A percentile compares a stretch with the other conserved stretches of the same genome.
Conservation (phyloP, 2,797 vertebrate genomes). For the Chaetophractus vellerosus region DNA sequence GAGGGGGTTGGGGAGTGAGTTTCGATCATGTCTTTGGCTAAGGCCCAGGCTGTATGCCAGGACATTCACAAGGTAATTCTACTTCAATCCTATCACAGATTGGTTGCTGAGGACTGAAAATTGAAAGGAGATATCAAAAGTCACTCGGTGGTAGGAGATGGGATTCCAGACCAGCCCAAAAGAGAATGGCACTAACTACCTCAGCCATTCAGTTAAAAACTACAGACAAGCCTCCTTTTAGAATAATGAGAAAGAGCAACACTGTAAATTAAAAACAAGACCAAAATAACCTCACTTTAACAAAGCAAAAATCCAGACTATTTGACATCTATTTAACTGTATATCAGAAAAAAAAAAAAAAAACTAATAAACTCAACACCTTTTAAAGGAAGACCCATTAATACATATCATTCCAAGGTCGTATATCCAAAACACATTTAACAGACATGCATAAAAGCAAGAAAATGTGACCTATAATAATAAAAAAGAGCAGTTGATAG, state of each 20-base stretch:
- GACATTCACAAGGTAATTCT: background rate
- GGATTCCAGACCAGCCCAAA: background rate
- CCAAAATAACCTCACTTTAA: too few relatives aligned
- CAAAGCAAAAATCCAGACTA: too few relatives aligned
- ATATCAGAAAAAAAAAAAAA: too few relatives aligned
- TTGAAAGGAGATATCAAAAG: background rate
- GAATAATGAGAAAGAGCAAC: background rate
- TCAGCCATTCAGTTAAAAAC: background rate
- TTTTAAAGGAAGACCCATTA: too few relatives aligned
- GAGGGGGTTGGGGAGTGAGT: too few relatives aligned
- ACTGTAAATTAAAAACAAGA: background rate
- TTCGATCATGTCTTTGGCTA: background rate
- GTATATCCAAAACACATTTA: too few relatives aligned
- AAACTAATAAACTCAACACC: too few relatives aligned
- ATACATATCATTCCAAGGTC: too few relatives aligned
- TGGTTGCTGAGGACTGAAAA: background rate
- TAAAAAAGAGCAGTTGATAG: too few relatives aligned
- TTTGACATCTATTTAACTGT: too few relatives aligned
- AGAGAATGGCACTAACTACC: background rate
- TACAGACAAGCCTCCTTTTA: background rate
- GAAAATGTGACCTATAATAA: too few relatives aligned
- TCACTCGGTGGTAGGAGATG: background rate
- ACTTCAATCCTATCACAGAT: background rate
- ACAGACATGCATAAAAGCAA: too few relatives aligned
- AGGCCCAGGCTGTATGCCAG: background rate